Conservation (phyloP, 1,140 invertebrate genomes). For the Melitaea cinxia region DNA sequence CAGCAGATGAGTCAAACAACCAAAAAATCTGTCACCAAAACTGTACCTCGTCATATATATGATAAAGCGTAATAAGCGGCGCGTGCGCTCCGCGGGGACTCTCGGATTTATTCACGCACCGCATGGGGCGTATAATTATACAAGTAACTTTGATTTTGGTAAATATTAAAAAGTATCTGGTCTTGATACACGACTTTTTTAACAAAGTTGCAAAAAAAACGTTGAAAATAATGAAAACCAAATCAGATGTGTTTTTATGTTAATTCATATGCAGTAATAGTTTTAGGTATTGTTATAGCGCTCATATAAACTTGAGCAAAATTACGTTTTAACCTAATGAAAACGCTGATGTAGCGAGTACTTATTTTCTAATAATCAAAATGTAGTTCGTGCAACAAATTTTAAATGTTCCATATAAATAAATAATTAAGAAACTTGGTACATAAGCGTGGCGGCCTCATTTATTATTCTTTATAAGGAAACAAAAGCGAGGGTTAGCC, state of each 20-base stretch:
- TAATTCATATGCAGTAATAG: no score
- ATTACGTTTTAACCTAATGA: not conserved
- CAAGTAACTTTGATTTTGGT: constrained; percentile 29
- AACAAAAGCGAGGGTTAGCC: constrained; percentile 81
- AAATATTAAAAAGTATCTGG: constrained; percentile 11
- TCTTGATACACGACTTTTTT: no score
- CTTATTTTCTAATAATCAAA: not conserved
- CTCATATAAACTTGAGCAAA: no score
- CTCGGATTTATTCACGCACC: constrained; percentile 28
- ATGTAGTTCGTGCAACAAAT: constrained; percentile 48
- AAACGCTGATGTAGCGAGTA: not conserved
- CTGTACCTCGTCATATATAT: constrained; percentile 28
- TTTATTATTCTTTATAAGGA: constrained; percentile 82
- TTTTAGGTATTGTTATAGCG: no score
- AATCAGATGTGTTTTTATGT: no score
- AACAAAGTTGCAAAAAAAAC: no score
- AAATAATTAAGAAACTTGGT: constrained; percentile 79
- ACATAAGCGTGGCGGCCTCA: constrained; percentile 78
- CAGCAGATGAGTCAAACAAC: constrained; percentile 70
- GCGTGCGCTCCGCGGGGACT: constrained; percentile 65
- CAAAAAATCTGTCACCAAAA: constrained; percentile 54
- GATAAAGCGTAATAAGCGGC: constrained; percentile 47
- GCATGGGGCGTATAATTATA: constrained; percentile 42
- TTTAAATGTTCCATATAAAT: constrained; percentile 75
- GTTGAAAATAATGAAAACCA: no score